Conservation (phyloP, 2,113 vertebrate species). For the Catharus minimus region DNA sequence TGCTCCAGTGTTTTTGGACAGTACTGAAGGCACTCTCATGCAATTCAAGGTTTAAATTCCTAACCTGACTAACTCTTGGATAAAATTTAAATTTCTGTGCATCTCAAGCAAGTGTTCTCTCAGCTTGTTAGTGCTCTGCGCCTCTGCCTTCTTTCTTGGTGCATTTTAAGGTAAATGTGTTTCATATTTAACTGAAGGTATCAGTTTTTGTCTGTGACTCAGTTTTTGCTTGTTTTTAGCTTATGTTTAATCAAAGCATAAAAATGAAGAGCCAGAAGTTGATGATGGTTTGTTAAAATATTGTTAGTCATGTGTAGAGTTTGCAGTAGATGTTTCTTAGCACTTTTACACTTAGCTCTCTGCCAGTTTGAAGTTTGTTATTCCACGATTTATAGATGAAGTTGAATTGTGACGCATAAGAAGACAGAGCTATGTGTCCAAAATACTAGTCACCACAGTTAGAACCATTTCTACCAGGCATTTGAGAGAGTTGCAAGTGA, state of each 20-base stretch:
- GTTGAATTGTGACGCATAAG: background rate
- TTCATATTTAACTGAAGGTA: background rate
- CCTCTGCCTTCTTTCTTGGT: background rate
- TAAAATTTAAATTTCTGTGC: background rate
- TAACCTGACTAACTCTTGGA: background rate
- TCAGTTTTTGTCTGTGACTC: fast-evolving
- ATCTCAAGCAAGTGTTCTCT: background rate
- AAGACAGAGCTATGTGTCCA: background rate
- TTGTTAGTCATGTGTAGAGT: background rate
- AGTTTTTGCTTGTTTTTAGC: background rate
- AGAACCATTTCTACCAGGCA: background rate
- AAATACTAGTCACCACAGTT: background rate
- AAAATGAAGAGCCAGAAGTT: background rate
- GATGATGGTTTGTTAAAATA: background rate
- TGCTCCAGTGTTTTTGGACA: background rate
- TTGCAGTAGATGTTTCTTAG: background rate
- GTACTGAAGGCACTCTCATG: background rate
- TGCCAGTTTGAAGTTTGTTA: background rate
- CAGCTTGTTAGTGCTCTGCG: background rate
- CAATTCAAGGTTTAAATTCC: background rate
- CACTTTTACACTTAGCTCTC: background rate
- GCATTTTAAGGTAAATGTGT: background rate
- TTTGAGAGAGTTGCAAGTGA: background rate
- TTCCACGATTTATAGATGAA: background rate
- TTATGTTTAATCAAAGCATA: background rate